These are phyloP conservation scores for Pollenia labialis DNA, from an alignment of 2,888 invertebrate genomes.

Conservation along the genomic window DNA sequence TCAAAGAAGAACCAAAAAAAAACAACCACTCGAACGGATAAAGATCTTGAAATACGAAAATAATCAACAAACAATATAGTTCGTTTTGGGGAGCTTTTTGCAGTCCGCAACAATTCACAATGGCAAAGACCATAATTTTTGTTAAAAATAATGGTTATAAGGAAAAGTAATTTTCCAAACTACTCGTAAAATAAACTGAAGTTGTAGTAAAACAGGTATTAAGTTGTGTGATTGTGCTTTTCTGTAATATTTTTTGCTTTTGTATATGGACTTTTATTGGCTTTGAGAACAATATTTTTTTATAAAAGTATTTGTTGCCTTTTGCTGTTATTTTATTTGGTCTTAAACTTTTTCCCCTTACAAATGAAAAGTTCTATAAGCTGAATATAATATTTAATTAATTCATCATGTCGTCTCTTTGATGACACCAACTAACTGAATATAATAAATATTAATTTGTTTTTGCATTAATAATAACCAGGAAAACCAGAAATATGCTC, in stretches of 20 bases:
- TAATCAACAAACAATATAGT: constrained; percentile 42
- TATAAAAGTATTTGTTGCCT: no score
- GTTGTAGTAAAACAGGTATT: neutral
- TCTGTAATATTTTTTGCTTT: no score
- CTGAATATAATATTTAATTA: constrained; percentile 2
- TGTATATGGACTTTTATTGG: no score
- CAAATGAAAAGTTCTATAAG: neutral
- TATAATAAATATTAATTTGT: constrained; percentile 47
- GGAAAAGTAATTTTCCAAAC: neutral
- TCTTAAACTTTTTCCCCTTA: neutral
- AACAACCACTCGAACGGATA: constrained; percentile 40
- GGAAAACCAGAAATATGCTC: no score
- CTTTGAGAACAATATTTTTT: no score
- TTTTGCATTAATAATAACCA: constrained; percentile 51
- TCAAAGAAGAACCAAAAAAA: constrained; percentile 8
- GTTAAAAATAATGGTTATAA: neutral
- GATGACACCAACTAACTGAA: constrained; percentile 6
- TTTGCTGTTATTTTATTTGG: no score
- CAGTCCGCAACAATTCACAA: constrained; percentile 17
- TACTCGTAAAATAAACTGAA: neutral
- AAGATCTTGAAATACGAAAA: constrained; percentile 53
- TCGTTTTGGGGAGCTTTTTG: neutral
- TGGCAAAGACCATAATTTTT: constrained; percentile 23
- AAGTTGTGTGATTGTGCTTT: no score
- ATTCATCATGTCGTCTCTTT: constrained; percentile 7